Conservation (phyloP, 2,888 invertebrate species). For the Tortrix viridana region DNA sequence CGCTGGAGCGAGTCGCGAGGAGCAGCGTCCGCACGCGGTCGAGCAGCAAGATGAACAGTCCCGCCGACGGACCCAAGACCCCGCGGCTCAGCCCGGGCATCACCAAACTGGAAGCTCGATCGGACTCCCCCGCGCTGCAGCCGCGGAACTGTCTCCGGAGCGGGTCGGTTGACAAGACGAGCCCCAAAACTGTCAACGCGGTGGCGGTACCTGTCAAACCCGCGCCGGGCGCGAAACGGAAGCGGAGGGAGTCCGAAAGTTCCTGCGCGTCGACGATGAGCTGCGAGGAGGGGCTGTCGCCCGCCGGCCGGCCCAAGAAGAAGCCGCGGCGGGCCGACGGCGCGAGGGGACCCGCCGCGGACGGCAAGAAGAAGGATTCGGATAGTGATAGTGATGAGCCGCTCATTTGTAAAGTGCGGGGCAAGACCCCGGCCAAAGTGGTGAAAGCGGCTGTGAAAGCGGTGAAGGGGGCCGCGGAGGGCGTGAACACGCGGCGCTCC, state of each 20-base stretch:
- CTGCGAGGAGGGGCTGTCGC: slow-evolving; percentile 80
- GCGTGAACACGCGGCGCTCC: slow-evolving; percentile 83
- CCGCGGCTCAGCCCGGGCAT: slow-evolving; percentile 75
- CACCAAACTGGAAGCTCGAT: slow-evolving; percentile 58
- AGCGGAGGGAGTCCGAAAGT: slow-evolving; percentile 92
- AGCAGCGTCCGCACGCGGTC: slow-evolving; percentile 87
- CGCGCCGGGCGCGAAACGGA: slow-evolving; percentile 85
- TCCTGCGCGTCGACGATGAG: slow-evolving; percentile 86
- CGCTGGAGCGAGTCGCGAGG: slow-evolving; percentile 73
- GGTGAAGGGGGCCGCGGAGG: slow-evolving; percentile 59
- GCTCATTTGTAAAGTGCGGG: slow-evolving; percentile 88
- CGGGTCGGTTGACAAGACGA: slow-evolving; percentile 69
- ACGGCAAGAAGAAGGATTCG: slow-evolving; percentile 85
- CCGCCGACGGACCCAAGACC: slow-evolving; percentile 81
- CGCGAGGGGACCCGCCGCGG: slow-evolving; percentile 75
- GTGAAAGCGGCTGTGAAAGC: slow-evolving; percentile 43
- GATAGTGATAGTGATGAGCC: slow-evolving; percentile 93
- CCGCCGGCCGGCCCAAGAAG: slow-evolving; percentile 67
- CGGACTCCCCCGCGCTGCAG: slow-evolving; percentile 68
- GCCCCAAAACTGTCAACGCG: slow-evolving; percentile 53
- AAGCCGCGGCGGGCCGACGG: slow-evolving; percentile 64
- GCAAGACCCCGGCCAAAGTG: slow-evolving; percentile 57
- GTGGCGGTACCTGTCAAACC: slow-evolving; percentile 47
- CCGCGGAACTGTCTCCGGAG: slow-evolving; percentile 64
- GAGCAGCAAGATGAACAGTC: slow-evolving; percentile 87